These are phyloP conservation scores for Nephila pilipes DNA, from an alignment of 1,140 invertebrate species.

Conservation along the genomic window DNA sequence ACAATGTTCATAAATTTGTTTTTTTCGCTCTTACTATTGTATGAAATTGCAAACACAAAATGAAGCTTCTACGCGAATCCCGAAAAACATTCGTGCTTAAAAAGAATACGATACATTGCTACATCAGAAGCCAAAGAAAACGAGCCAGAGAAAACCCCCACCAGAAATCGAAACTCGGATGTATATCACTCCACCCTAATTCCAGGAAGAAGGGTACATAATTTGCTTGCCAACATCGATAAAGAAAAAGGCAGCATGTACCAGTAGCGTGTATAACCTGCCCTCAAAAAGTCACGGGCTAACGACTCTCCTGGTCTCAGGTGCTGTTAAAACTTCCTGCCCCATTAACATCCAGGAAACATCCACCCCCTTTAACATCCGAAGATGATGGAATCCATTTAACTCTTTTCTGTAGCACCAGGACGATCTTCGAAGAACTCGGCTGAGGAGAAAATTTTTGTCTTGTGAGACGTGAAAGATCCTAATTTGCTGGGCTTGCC, in stretches of 20 bases:
- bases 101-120: too few species aligned
- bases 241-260: constrained; percentile 1
- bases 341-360: constrained; percentile 62
- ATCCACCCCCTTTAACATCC: constrained; percentile 46
- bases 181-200: background rate
- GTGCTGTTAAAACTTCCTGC: constrained; percentile 45
- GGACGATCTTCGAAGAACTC: background rate
- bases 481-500: constrained; percentile 37
- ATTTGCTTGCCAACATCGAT: constrained; percentile 8
- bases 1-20: too few species aligned
- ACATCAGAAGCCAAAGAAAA: too few species aligned
- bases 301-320: constrained; percentile 65
- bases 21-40: too few species aligned
- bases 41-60: too few species aligned
- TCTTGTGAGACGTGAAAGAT: constrained; percentile 3
- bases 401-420: constrained; percentile 10
- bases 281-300: constrained; percentile 64
- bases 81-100: too few species aligned
- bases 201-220: background rate
- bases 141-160: background rate
- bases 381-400: constrained; percentile 51
- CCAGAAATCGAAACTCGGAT: background rate
- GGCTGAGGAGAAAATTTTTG: constrained; percentile 47
- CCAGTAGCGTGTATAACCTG: background rate
- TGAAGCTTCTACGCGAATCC: too few species aligned